phyloP scores from a whole-genome alignment of 2,888 invertebrate genomes.

The Rhamphomyia laevipes region DNA sequence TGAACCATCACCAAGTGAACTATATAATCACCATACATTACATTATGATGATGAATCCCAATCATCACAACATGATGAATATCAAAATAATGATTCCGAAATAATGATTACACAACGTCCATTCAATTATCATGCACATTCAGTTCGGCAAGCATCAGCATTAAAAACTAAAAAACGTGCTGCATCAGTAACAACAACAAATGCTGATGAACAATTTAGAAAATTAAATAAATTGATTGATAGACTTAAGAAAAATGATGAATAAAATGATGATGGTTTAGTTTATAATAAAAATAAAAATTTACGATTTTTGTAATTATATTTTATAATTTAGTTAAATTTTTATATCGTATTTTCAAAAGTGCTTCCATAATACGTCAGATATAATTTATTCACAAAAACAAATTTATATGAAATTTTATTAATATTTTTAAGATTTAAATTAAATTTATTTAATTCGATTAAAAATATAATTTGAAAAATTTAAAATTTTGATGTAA shows the following conservation, averaged over 20 bases:
- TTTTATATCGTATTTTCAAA: no score
- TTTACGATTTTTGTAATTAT: no score
- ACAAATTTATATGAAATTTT: no score
- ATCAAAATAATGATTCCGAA: slow-evolving; percentile 13
- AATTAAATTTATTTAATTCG: no score
- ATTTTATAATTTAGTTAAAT: no score
- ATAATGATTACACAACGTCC: slow-evolving; percentile 27
- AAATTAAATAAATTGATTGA: slow-evolving; percentile 12
- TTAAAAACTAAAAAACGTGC: slow-evolving; percentile 6
- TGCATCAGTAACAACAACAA: slow-evolving; percentile 10
- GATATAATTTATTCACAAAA: no score
- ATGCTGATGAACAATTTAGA: slow-evolving; percentile 13
- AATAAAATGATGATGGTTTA: no score
- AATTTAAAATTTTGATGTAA: no score
- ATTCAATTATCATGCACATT: slow-evolving; percentile 33
- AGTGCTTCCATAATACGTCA: no score
- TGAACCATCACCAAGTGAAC: slow-evolving; percentile 14
- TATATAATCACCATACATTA: slow-evolving; percentile 11
- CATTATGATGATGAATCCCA: slow-evolving; percentile 1
- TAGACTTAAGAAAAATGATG: slow-evolving; percentile 4
- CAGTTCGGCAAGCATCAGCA: not conserved
- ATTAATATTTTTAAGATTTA: no score
- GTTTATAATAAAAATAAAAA: no score
- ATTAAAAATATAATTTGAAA: no score
- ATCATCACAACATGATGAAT: slow-evolving; percentile 1